Evolutionary conservation across 2,113 vertebrate genomes (phyloP), one percentile per base, ranked within the genome.

Genomic region (Psittacus erithacus): DNA sequence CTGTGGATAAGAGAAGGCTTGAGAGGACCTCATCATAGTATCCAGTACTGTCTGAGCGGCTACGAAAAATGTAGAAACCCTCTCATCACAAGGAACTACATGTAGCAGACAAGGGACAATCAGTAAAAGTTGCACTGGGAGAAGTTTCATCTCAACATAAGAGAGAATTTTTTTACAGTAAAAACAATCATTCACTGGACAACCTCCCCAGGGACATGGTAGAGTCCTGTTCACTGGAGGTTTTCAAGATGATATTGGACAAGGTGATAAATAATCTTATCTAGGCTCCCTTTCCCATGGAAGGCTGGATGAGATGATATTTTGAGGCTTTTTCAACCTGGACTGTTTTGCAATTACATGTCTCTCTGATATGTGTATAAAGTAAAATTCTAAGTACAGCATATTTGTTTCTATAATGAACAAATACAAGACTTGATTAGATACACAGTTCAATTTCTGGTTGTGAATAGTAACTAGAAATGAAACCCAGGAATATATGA

Each of bases 321-420:
- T 69, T 5, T 49, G 62, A 44, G 53, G 35, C 17, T 15, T 12
- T 57, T 62, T 38, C 76, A 73, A 18, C 17, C 25, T 29, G 33
- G 35, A 28, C 69, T 85, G 35, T 49, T 89, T 38, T 39, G 27
- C 1, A 4, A 55, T 28, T 49, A 28, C 6, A 4, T 11, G 35
- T 52, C 63, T 38, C 24, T 27, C 69, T 70, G 29, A 10, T 3
- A 28, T 0, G 2, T 57, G 29, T 65, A 28, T 23, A 77, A 78
- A 90, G 35, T 52, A 77, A 71, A 94, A 80, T 67, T 44, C 14
- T 47, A 64, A 70, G 70, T 44, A 29, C 6, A 29, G 65, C 9
- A 3, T 25, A 15, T 71, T 93, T 93, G 78, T 86, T 91, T 93
- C 65, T 39, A 13, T 47, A 86, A 38, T 22, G 52, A 93, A 49